Evolutionary conservation across 2,888 invertebrate genomes (phyloP).

Genomic region (Drosophila austrosaltans): DNA sequence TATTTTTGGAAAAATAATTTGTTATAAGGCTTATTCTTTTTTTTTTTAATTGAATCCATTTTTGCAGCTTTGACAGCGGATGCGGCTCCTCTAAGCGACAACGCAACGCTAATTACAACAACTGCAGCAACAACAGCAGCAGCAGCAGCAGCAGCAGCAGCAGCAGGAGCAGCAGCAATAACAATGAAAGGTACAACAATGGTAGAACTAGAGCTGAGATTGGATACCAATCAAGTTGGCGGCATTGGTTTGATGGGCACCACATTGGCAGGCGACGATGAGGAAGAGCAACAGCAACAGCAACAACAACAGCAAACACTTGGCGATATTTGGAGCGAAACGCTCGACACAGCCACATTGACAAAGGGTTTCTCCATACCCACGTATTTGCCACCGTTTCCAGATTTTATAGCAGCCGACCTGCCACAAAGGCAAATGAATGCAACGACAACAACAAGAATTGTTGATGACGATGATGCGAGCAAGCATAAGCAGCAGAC

Average conservation of each 20-base stretch:
- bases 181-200: neutral
- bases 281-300: conserved; percentile 29
- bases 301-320: conserved; percentile 39
- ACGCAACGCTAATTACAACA: conserved; percentile 60
- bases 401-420: conserved; percentile 77
- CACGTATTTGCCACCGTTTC: conserved; percentile 81
- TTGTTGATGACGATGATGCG: neutral
- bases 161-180: conserved; percentile 32
- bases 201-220: conserved; percentile 2
- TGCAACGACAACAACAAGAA: conserved; percentile 3
- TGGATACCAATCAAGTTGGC: neutral
- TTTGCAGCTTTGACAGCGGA: conserved; percentile 73
- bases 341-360: conserved; percentile 75
- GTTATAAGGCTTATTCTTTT: conserved; percentile 33
- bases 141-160: too few relatives aligned
- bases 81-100: conserved; percentile 53
- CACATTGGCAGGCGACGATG: conserved; percentile 9
- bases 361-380: conserved; percentile 81
- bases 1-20: neutral
- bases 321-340: conserved; percentile 62
- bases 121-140: conserved; percentile 34
- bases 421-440: conserved; percentile 58
- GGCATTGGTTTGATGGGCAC: neutral
- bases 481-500: conserved; percentile 14
- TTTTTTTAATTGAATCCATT: conserved; percentile 62